These are phyloP conservation scores for Cervus canadensis DNA, from an alignment of 2,113 vertebrate genomes.

Conservation along the genomic window DNA sequence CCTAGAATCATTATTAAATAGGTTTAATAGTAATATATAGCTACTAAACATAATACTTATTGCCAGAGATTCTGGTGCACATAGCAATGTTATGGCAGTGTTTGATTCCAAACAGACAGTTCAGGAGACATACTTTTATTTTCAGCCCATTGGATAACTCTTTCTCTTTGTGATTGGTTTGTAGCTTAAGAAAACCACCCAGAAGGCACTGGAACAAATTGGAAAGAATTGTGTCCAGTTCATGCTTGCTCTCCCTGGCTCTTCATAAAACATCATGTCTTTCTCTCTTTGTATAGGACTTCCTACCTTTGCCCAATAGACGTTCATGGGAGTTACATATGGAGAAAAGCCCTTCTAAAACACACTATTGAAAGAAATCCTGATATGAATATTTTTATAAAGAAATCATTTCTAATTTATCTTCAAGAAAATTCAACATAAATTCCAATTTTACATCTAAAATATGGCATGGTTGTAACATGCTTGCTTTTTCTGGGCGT, in stretches of 20 bases:
- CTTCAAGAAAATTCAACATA: not conserved
- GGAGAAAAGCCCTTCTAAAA: slow-evolving; percentile 32
- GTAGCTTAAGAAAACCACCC: not conserved
- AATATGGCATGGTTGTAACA: not conserved
- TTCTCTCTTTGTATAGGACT: not conserved
- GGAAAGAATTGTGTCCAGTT: not conserved
- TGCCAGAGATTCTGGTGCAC: not conserved
- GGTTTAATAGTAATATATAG: not conserved
- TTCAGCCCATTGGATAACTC: not conserved
- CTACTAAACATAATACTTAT: not conserved
- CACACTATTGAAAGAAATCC: not conserved
- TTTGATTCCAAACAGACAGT: not conserved
- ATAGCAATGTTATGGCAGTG: not conserved
- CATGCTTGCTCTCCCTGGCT: not conserved
- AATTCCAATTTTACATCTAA: not conserved
- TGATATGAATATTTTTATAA: not conserved
- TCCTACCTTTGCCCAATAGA: not conserved
- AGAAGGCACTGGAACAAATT: not conserved
- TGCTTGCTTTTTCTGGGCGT: not conserved
- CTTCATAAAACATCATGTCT: not conserved
- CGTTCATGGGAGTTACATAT: not conserved
- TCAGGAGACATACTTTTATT: not conserved
- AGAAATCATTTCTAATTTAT: slow-evolving; percentile 24
- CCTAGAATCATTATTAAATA: not conserved
- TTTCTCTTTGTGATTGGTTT: not conserved